Evolutionary conservation across 1,140 invertebrate genomes (phyloP), one percentile per base, ranked within the genome.

Genomic region (Brachionus asplanchnoidis): DNA sequence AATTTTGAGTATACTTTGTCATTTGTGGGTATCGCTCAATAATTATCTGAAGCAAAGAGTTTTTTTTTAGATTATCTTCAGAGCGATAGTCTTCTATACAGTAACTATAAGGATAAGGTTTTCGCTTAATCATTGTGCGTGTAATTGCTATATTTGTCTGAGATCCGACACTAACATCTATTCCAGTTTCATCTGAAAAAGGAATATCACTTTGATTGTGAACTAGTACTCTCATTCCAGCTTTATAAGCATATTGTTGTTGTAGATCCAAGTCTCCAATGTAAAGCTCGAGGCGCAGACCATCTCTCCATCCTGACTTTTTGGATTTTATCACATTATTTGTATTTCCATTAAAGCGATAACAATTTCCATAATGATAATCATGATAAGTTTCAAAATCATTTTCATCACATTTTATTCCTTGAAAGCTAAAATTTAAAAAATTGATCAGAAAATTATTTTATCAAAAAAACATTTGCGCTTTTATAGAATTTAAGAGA

Each of bases 321-420:
- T 80, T 12, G 1, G n/a, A 9, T n/a, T 80, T 80, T 12, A 17
- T 36, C 14, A 20, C 17, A 50, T 20, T 20, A 17, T 14, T 42
- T 65, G 20, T 53, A 23, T 66, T 82, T 50, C 70, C 66, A 68
- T 86, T 86, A 50, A 85, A 80, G 12, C 20, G 83, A 8, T 20
- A 82, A 36, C 85, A 85, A 68, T 86, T 85, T 2, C 75, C 85
- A 42, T 85, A 85, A 14, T 82, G 7, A 8, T 28, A n/a, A 65
- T 77, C 50, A 56, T 82, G n/a, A n/a, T 8, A 36, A 3, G 2
- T n/a, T 9, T 20, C 11, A 83, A 85, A 85, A 50, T 85, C 75
- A 68, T 14, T 85, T 23, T 5, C 84, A 20, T 11, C 56, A 60
- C 20, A 86, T 42, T 5, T 36, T 56, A 26, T 86, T 65, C 70